A percentile compares a stretch with the other conserved stretches of the same genome.
These are phyloP conservation scores for Drosophila punjabiensis DNA, from an alignment of 1,140 invertebrate species.

Conservation along the genomic window DNA sequence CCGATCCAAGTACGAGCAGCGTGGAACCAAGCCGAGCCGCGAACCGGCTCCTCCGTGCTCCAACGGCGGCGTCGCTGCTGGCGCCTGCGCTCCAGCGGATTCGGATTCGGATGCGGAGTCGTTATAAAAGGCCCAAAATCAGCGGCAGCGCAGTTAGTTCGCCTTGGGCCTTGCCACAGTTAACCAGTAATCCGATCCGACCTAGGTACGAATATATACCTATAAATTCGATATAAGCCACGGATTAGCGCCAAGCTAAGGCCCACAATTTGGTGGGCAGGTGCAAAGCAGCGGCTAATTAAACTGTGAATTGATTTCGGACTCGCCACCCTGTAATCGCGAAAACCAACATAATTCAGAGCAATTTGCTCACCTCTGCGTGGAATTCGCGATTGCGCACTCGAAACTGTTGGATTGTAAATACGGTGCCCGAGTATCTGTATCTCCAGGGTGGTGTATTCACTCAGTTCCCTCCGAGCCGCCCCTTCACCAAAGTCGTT, in stretches of 20 bases:
- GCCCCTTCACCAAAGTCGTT: conserved; percentile 18
- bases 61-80: conserved; percentile 37
- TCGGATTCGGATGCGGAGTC: conserved; percentile 48
- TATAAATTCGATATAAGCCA: conserved; percentile 12
- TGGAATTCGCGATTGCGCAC: conserved; percentile 65
- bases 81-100: conserved; percentile 39
- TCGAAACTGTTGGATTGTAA: conserved; percentile 53
- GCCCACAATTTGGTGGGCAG: conserved; percentile 45
- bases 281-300: conserved; percentile 61
- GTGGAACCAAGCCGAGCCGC: conserved; percentile 21
- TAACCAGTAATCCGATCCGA: conserved; percentile 41
- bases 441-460: conserved; percentile 30
- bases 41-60: conserved; percentile 22
- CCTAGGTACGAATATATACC: conserved; percentile 20
- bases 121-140: conserved; percentile 77
- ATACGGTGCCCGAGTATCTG: conserved; percentile 37
- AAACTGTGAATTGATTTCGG: conserved; percentile 60
- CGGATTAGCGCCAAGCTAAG: conserved; percentile 28
- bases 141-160: conserved; percentile 71
- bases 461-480: conserved; percentile 13
- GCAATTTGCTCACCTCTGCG: conserved; percentile 62
- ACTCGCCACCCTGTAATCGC: conserved; percentile 28
- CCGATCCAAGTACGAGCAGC: conserved; percentile 30
- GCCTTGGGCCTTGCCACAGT: conserved; percentile 71
- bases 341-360: conserved; percentile 60